Evolutionary conservation across 2,797 vertebrate species (phyloP).

Genomic region (Centroberyx gerrardi): DNA sequence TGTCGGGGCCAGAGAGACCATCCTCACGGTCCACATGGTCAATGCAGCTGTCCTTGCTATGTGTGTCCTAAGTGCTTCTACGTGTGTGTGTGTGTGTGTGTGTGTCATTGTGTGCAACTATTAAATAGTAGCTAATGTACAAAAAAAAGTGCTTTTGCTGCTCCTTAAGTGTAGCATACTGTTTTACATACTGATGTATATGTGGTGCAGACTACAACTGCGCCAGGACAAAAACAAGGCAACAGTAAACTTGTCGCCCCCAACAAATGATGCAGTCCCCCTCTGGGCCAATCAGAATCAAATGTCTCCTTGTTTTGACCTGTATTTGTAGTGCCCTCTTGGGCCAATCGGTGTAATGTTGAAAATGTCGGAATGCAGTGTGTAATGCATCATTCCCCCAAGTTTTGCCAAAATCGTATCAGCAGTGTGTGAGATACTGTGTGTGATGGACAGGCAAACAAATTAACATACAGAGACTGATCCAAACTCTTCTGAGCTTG

Average conservation of each 20-base stretch:
- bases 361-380: too few species aligned
- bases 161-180: not conserved
- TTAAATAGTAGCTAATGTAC: conserved; percentile 8
- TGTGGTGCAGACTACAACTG: not conserved
- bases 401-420: too few species aligned
- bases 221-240: not conserved
- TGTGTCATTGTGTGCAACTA: not conserved
- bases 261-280: too few species aligned
- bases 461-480: too few species aligned
- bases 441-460: too few species aligned
- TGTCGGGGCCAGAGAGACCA: conserved; percentile 74
- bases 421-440: too few species aligned
- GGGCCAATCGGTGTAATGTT: too few species aligned
- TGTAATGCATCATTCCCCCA: too few species aligned
- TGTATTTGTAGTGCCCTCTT: too few species aligned
- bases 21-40: conserved; percentile 67
- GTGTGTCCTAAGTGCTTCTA: conserved; percentile 35
- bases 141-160: not conserved
- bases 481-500: too few species aligned
- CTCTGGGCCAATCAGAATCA: too few species aligned
- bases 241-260: not conserved
- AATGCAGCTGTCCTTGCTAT: conserved; percentile 69
- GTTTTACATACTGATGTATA: not conserved
- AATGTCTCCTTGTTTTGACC: too few species aligned
- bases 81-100: conserved; percentile 10